phyloP scores from a whole-genome alignment of 1,140 invertebrate genomes.

The Polypedilum pembai region DNA sequence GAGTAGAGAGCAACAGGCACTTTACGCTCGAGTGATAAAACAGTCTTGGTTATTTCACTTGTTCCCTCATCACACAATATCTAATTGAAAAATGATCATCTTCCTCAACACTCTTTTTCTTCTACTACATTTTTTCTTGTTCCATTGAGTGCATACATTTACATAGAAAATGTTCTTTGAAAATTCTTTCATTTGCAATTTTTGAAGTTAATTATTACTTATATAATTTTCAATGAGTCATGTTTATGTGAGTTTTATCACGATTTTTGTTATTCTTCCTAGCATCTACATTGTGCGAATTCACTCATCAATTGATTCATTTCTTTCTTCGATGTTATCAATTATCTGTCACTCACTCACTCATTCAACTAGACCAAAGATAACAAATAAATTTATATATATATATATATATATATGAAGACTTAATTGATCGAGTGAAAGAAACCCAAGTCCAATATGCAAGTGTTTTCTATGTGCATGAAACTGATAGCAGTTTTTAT shows the following conservation, averaged over 20 bases:
- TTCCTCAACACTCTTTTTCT: constrained; percentile 5
- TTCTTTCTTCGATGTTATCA: background rate
- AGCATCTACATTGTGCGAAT: background rate
- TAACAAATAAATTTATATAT: no score
- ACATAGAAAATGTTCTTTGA: background rate
- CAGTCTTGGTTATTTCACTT: background rate
- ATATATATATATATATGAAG: no score
- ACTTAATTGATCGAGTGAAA: background rate
- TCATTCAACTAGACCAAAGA: background rate
- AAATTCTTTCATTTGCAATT: background rate
- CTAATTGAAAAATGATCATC: constrained; percentile 18
- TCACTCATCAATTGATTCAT: background rate
- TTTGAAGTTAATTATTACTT: background rate
- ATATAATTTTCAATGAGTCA: no score
- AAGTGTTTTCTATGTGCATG: no score
- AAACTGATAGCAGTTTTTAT: no score
- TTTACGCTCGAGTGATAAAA: constrained; percentile 4
- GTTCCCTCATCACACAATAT: background rate
- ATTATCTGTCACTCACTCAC: background rate
- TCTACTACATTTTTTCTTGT: background rate
- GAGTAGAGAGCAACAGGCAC: background rate
- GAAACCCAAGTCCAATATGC: background rate
- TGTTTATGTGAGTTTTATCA: no score
- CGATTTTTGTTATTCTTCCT: no score
- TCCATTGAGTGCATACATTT: background rate